phyloP scores from a whole-genome alignment of 2,888 invertebrate genomes.

The Auanema freiburgensis region DNA sequence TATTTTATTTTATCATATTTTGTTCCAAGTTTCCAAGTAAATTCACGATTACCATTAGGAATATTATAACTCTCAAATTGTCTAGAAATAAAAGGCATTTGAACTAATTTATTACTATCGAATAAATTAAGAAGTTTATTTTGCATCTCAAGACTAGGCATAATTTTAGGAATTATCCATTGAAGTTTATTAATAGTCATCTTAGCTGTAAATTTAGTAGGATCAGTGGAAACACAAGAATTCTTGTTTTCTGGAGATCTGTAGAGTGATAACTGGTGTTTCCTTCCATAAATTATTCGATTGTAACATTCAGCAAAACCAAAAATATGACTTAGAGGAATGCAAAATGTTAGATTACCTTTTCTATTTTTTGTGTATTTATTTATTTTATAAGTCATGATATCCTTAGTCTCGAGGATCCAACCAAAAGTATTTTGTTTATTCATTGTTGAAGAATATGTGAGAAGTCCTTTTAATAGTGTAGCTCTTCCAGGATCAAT shows the following conservation, averaged over 20 bases:
- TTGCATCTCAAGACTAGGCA: conserved; percentile 6
- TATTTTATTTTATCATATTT: conserved; percentile 52
- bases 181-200: too few relatives aligned
- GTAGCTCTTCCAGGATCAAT: too few relatives aligned
- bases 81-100: too few relatives aligned
- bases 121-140: conserved; percentile 7
- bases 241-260: conserved; percentile 47
- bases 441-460: too few relatives aligned
- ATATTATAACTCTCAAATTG: conserved; percentile 48
- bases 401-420: conserved; percentile 40
- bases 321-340: conserved; percentile 45
- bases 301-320: too few relatives aligned
- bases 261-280: conserved; percentile 40
- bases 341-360: conserved; percentile 43
- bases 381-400: conserved; percentile 39
- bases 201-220: conserved; percentile 34
- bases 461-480: too few relatives aligned
- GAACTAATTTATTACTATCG: conserved; percentile 8
- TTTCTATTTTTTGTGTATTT: conserved; percentile 45
- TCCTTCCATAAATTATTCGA: conserved; percentile 44
- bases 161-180: conserved; percentile 25
- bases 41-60: conserved; percentile 46
- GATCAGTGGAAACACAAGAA: conserved; percentile 35
- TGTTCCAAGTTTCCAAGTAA: conserved; percentile 51
- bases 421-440: conserved; percentile 50